A percentile compares a stretch with the other conserved stretches of the same genome.
Evolutionary conservation across 2,797 vertebrate genomes (phyloP).

Genomic region (Varecia variegata): DNA sequence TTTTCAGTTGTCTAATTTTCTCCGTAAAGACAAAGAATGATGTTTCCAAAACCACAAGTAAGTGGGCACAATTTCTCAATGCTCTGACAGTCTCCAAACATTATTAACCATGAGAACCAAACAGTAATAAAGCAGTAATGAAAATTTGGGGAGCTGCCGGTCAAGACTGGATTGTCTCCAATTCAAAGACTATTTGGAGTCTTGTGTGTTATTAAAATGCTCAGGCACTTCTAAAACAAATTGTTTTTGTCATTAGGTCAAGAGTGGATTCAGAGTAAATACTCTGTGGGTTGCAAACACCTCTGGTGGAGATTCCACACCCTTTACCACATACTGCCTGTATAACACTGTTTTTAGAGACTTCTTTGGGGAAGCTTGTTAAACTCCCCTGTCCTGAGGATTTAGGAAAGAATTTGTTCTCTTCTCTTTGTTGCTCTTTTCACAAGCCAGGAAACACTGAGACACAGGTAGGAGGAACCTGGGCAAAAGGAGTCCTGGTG

Average conservation of each 20-base stretch:
- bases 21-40: not conserved
- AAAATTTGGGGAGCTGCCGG: not conserved
- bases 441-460: not conserved
- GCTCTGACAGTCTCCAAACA: not conserved
- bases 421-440: not conserved
- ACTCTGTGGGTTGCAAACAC: not conserved
- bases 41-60: not conserved
- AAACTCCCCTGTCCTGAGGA: not conserved
- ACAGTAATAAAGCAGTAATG: not conserved
- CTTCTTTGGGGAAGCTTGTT: not conserved
- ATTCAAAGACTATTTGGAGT: not conserved
- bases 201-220: not conserved
- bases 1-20: not conserved
- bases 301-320: not conserved
- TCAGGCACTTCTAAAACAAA: constrained; percentile 2
- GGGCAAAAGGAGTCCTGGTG: not conserved
- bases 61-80: not conserved
- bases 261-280: not conserved
- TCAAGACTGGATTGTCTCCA: not conserved
- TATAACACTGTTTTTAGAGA: not conserved
- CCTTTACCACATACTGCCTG: not conserved
- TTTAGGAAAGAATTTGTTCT: not conserved
- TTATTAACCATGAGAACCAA: not conserved
- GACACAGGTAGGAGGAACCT: not conserved
- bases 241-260: not conserved